These are phyloP conservation scores for Gallinago stenura DNA, from an alignment of 2,797 vertebrate species.

Conservation along the genomic window DNA sequence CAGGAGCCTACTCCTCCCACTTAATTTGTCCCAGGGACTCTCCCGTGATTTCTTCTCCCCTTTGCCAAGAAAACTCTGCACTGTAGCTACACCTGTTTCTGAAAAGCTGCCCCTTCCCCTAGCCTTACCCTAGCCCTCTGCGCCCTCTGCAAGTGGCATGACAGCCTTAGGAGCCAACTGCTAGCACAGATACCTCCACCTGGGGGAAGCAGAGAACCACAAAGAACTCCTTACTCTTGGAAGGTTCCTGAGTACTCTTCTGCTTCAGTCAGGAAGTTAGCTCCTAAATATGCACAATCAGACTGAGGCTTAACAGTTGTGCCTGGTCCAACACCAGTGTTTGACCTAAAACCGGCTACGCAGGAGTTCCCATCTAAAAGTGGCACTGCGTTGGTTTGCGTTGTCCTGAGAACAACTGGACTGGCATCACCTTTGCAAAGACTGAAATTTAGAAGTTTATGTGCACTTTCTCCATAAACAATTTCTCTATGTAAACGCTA, in stretches of 20 bases:
- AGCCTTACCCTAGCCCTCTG: not conserved
- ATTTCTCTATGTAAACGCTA: not conserved
- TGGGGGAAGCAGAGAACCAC: conserved; percentile 52
- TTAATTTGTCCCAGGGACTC: rapidly evolving
- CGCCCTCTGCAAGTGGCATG: not conserved
- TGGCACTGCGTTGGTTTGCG: not conserved
- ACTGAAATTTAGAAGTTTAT: not conserved
- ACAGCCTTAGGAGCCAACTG: not conserved
- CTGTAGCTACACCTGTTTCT: not conserved
- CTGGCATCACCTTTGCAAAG: not conserved
- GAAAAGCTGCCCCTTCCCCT: not conserved
- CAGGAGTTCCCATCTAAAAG: not conserved
- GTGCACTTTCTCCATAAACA: not conserved
- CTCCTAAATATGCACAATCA: not conserved
- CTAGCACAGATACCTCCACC: conserved; percentile 23
- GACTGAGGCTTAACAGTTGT: not conserved
- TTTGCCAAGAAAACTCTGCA: not conserved
- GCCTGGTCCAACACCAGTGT: not conserved
- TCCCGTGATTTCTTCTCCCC: not conserved
- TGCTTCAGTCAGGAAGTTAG: not conserved
- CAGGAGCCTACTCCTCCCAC: not conserved
- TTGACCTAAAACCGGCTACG: not conserved
- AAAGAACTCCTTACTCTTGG: not conserved
- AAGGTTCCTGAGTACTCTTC: not conserved
- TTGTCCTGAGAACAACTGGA: not conserved